These are phyloP conservation scores for Drosophila neotestacea DNA, from an alignment of 2,888 invertebrate genomes.

Conservation along the genomic window DNA sequence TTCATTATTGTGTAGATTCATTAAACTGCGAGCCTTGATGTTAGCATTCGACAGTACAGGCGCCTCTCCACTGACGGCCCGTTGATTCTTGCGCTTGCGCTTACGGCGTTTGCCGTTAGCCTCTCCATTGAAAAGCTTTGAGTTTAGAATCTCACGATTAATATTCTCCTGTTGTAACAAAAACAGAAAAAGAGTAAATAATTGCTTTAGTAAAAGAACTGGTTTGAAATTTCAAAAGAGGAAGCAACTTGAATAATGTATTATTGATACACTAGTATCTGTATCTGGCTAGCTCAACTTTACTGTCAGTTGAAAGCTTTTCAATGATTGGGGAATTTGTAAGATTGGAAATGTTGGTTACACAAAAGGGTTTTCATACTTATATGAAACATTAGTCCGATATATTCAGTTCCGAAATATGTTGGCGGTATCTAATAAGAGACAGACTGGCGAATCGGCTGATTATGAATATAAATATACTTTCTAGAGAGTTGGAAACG, in stretches of 20 bases:
- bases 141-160: constrained; percentile 85
- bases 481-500: constrained; percentile 1
- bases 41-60: constrained; percentile 38
- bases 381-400: constrained; percentile 8
- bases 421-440: constrained; percentile 1
- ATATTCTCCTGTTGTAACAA: constrained; percentile 83
- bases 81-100: constrained; percentile 83
- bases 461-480: constrained; percentile 8
- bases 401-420: constrained; percentile 10
- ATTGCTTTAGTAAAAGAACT: neutral
- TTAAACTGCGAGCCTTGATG: constrained; percentile 91
- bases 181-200: too few species aligned
- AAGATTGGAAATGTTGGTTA: constrained; percentile 3
- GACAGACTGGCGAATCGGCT: constrained; percentile 11
- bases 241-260: neutral
- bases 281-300: constrained; percentile 7
- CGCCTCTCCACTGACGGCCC: constrained; percentile 79
- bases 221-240: neutral
- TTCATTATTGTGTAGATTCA: constrained; percentile 99
- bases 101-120: constrained; percentile 76
- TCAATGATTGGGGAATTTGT: constrained; percentile 1
- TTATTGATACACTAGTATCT: neutral
- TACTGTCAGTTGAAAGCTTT: neutral
- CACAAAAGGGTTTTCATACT: constrained; percentile 21
- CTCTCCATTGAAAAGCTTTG: constrained; percentile 84